A percentile compares a stretch with the other conserved stretches of the same genome.
Conservation (phyloP, 2,888 invertebrate species). For the Dusona sp. region DNA sequence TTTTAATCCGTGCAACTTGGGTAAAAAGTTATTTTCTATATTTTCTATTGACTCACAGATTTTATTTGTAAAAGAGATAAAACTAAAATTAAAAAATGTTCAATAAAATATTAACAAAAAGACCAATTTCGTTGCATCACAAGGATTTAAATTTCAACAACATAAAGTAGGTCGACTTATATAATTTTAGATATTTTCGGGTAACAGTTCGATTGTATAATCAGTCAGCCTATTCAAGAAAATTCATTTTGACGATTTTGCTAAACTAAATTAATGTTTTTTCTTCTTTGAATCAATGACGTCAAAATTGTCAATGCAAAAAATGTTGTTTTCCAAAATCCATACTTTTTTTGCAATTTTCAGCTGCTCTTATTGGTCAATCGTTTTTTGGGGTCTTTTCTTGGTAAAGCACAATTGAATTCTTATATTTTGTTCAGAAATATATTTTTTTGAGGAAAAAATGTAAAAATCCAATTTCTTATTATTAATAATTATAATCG, state of each 20-base stretch:
- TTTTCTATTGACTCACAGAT: background rate
- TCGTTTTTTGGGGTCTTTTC: no score
- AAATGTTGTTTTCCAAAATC: background rate
- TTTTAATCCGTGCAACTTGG: no score
- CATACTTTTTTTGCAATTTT: background rate
- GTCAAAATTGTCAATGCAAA: background rate
- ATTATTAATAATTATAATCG: no score
- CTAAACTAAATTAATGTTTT: background rate
- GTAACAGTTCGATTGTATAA: background rate
- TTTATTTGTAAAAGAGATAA: background rate
- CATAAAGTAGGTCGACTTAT: background rate
- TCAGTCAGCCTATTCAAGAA: background rate
- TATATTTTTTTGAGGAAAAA: background rate
- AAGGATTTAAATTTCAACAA: background rate
- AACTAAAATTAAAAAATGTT: background rate
- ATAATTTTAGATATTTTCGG: background rate
- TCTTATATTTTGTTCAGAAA: no score
- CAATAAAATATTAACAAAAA: background rate
- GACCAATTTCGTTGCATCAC: background rate
- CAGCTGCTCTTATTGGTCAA: no score
- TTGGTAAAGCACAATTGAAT: no score
- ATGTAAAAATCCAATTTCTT: background rate
- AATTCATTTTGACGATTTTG: background rate
- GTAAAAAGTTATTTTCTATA: no score
- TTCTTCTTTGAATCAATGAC: background rate